Conservation (phyloP, 2,797 vertebrate species). For the Valencia hispanica region DNA sequence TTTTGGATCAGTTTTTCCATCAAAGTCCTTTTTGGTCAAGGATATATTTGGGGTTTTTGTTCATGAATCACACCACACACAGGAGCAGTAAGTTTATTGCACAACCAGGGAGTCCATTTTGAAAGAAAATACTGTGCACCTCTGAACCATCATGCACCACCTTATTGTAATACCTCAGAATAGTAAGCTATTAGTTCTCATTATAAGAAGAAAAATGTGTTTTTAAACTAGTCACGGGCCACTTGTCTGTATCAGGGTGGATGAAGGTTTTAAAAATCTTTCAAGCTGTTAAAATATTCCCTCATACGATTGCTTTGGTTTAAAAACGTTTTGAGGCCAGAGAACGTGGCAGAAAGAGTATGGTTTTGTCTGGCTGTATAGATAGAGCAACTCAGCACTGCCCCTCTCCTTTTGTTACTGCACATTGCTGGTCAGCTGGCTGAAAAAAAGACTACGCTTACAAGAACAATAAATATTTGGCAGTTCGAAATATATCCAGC, state of each 20-base stretch:
- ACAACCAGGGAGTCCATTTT: constrained; percentile 13
- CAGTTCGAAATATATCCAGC: not conserved
- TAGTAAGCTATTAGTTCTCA: not conserved
- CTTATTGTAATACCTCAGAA: not conserved
- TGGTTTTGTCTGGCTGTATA: not conserved
- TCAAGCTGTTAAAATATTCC: not conserved
- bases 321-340: not conserved
- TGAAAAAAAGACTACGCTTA: not conserved
- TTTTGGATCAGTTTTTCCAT: too few species aligned
- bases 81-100: constrained; percentile 29
- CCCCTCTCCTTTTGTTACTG: not conserved
- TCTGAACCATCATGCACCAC: constrained; percentile 5
- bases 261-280: not conserved
- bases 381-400: not conserved
- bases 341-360: not conserved
- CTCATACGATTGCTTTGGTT: not conserved
- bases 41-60: constrained; percentile 16
- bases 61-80: constrained; percentile 56
- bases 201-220: not conserved
- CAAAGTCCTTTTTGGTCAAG: too few species aligned
- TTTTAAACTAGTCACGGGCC: not conserved
- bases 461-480: not conserved
- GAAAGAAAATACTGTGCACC: constrained; percentile 16
- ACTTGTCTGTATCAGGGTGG: not conserved
- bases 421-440: not conserved